Percentiles rank a stretch among this genome's conserved stretches.
These are phyloP conservation scores for Cephus pygmeus DNA, from an alignment of 2,888 invertebrate species.

Conservation along the genomic window DNA sequence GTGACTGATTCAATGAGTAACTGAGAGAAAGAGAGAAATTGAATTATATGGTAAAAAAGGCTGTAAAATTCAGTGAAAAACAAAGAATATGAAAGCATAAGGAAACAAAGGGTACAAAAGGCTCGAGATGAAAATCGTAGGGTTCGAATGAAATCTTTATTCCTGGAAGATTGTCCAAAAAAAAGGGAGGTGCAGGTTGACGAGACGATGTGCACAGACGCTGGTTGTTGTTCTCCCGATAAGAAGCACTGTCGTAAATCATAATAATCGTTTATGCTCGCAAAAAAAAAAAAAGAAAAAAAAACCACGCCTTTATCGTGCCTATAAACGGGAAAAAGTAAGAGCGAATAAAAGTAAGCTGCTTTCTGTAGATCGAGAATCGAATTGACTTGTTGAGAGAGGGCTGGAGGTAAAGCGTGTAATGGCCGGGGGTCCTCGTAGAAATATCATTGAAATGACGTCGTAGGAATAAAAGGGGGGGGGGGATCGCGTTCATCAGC, in stretches of 20 bases:
- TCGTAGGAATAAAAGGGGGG: not conserved
- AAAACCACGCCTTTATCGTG: slow-evolving; percentile 57
- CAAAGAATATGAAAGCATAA: not conserved
- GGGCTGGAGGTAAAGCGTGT: not conserved
- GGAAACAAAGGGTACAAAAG: not conserved
- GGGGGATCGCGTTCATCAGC: not conserved
- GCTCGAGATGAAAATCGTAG: not conserved
- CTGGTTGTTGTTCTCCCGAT: not conserved
- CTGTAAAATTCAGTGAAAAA: not conserved
- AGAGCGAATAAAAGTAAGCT: slow-evolving; percentile 27
- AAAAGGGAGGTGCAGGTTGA: too few species aligned
- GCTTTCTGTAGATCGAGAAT: slow-evolving; percentile 30
- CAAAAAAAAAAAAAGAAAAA: slow-evolving; percentile 47
- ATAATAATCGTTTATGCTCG: slow-evolving; percentile 48
- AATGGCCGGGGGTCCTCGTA: not conserved
- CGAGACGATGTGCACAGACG: not conserved
- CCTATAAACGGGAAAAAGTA: slow-evolving; percentile 44
- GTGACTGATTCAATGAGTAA: too few species aligned
- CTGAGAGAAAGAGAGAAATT: too few species aligned
- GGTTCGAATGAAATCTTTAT: not conserved
- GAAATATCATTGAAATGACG: not conserved
- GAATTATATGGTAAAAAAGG: not conserved
- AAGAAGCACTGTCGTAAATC: slow-evolving; percentile 26
- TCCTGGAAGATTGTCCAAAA: too few species aligned
- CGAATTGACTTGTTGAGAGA: not conserved